phyloP scores from a whole-genome alignment of 2,888 invertebrate species.

The Acrobasis consociella region DNA sequence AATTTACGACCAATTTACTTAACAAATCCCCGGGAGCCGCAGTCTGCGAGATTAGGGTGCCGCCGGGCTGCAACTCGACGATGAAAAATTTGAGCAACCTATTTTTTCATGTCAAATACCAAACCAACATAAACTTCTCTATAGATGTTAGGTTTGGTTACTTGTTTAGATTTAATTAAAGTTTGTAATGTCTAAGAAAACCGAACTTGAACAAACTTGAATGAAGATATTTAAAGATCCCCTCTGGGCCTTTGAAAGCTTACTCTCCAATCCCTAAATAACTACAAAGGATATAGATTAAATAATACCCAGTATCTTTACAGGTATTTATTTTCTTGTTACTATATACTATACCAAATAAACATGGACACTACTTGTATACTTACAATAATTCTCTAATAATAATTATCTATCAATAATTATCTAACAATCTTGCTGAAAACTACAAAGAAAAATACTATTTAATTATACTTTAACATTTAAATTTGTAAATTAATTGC shows the following conservation, averaged over 20 bases:
- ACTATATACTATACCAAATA: too few relatives aligned
- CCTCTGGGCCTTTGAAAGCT: neutral
- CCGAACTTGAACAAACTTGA: neutral
- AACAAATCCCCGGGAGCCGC: constrained; percentile 41
- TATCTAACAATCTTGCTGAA: too few relatives aligned
- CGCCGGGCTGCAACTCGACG: neutral
- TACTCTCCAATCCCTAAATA: neutral
- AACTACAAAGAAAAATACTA: too few relatives aligned
- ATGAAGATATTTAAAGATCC: neutral
- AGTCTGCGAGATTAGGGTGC: constrained; percentile 18
- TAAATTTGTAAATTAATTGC: too few relatives aligned
- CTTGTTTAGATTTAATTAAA: constrained; percentile 4
- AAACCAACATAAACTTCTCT: constrained; percentile 14
- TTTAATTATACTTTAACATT: too few relatives aligned
- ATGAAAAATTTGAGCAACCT: constrained; percentile 5
- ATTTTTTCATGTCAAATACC: constrained; percentile 13
- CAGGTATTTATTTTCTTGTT: too few relatives aligned
- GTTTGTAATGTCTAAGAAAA: neutral
- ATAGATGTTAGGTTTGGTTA: neutral
- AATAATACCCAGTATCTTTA: too few relatives aligned
- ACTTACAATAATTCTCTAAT: too few relatives aligned
- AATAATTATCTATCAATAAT: too few relatives aligned
- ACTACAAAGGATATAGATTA: neutral
- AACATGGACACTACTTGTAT: too few relatives aligned
- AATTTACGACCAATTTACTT: constrained; percentile 39